These are phyloP conservation scores for Darevskia mixta DNA, from an alignment of 2,797 vertebrate species.

Conservation along the genomic window DNA sequence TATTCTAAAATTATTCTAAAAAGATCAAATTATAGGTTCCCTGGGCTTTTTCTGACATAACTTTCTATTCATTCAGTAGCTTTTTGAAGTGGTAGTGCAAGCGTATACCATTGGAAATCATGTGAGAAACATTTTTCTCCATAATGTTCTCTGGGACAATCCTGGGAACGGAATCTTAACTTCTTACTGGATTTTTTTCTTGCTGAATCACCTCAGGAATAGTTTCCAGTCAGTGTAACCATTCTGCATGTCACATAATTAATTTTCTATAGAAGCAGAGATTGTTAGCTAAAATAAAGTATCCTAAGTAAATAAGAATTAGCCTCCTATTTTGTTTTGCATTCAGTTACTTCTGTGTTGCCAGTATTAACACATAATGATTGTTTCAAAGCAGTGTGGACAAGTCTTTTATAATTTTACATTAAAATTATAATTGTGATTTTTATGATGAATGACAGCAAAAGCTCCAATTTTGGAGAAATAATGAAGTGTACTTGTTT, in stretches of 20 bases:
- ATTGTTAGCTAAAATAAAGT: not conserved
- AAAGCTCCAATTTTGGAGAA: not conserved
- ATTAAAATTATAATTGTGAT: not conserved
- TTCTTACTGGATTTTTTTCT: not conserved
- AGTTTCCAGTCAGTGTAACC: not conserved
- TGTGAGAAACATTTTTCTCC: not conserved
- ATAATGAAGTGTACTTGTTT: not conserved
- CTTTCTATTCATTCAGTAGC: not conserved
- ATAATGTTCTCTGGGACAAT: not conserved
- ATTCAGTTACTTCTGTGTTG: not conserved
- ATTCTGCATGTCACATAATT: not conserved
- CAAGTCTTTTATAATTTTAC: not conserved
- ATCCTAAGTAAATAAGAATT: not conserved
- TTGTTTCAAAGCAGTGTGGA: not conserved
- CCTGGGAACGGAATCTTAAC: not conserved
- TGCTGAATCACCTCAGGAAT: not conserved
- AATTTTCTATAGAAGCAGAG: not conserved
- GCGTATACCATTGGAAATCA: not conserved
- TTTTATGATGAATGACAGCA: not conserved
- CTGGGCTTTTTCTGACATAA: not conserved
- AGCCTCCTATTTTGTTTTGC: not conserved
- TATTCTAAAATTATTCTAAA: not conserved
- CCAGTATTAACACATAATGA: not conserved
- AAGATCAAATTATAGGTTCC: not conserved
- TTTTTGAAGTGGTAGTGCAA: not conserved